Conservation (phyloP, 2,797 vertebrate genomes). For the Acanthopagrus latus region DNA sequence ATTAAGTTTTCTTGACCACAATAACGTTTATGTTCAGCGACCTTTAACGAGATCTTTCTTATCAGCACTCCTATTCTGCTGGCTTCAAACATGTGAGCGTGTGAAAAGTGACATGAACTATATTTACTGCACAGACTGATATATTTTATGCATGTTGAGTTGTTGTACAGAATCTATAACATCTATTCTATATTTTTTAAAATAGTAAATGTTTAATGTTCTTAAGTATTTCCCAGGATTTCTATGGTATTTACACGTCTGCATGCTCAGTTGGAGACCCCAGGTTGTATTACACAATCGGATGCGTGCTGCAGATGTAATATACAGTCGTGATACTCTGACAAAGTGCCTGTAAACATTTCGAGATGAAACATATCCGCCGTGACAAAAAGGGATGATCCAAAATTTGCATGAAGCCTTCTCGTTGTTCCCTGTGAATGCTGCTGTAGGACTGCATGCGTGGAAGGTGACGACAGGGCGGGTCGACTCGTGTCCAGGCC, state of each 20-base stretch:
- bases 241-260: constrained; percentile 42
- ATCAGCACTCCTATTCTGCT: constrained; percentile 41
- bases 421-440: constrained; percentile 53
- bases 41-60: not conserved
- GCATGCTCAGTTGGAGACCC: constrained; percentile 63
- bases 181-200: constrained; percentile 72
- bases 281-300: constrained; percentile 50
- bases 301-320: constrained; percentile 56
- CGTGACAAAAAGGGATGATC: constrained; percentile 11
- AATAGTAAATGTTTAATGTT: constrained; percentile 54
- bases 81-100: constrained; percentile 30
- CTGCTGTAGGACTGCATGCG: constrained; percentile 61
- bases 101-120: constrained; percentile 39
- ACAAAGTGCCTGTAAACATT: constrained; percentile 73
- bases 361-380: constrained; percentile 51
- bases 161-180: constrained; percentile 68
- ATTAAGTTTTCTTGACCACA: not conserved
- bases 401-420: constrained; percentile 67
- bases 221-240: constrained; percentile 45
- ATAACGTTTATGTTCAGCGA: not conserved
- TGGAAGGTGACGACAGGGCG: constrained; percentile 22
- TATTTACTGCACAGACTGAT: constrained; percentile 55
- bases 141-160: constrained; percentile 72
- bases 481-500: constrained; percentile 8
- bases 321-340: constrained; percentile 31